phyloP scores from a whole-genome alignment of 2,797 vertebrate genomes.

The Rhincodon typus region DNA sequence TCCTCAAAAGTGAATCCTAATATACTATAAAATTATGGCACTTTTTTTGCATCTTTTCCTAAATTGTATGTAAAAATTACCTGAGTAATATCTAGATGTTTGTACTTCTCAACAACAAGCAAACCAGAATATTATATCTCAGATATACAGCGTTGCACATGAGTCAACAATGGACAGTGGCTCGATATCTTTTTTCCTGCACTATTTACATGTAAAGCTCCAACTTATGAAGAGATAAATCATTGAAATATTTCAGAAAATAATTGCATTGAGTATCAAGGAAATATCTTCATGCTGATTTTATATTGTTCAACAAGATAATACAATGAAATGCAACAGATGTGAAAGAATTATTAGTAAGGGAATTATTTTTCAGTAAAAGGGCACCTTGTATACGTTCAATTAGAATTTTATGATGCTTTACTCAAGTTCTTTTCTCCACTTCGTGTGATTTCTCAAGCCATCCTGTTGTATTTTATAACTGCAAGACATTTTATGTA shows the following conservation, averaged over 20 bases:
- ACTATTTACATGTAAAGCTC: background rate
- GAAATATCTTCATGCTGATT: background rate
- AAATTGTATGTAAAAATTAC: background rate
- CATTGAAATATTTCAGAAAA: conserved; percentile 12
- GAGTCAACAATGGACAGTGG: background rate
- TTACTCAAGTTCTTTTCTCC: background rate
- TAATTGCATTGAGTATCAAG: background rate
- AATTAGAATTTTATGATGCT: conserved; percentile 20
- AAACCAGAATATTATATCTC: background rate
- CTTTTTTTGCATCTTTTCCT: background rate
- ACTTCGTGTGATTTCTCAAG: background rate
- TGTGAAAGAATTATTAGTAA: conserved; percentile 20
- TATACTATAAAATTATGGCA: background rate
- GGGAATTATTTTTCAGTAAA: background rate
- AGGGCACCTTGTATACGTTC: background rate
- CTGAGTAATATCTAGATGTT: background rate
- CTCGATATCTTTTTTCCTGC: background rate
- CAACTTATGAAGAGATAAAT: background rate
- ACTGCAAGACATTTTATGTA: background rate
- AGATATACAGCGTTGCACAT: background rate
- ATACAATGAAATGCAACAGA: background rate
- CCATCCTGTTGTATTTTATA: background rate
- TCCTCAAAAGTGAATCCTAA: background rate
- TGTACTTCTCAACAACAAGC: no score
- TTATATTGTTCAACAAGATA: background rate